Conservation (phyloP, 2,797 vertebrate species). For the Tokudaia muenninki region DNA sequence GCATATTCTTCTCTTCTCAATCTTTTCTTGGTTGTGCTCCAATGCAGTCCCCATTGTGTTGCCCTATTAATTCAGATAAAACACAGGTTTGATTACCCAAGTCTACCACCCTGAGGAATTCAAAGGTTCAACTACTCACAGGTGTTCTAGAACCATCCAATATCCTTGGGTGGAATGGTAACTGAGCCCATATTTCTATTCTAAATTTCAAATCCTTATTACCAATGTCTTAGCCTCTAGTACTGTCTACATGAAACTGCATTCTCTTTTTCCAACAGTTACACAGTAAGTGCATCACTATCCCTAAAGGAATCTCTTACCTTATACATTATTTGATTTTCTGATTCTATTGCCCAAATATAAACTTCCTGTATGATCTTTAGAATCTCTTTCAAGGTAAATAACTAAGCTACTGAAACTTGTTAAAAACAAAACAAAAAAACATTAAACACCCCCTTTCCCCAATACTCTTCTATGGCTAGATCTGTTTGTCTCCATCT, state of each 20-base stretch:
- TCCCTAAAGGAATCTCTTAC: background rate
- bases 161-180: background rate
- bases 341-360: background rate
- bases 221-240: background rate
- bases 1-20: background rate
- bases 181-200: background rate
- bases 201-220: background rate
- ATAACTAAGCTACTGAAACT: constrained; percentile 19
- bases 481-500: background rate
- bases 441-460: background rate
- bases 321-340: background rate
- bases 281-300: background rate
- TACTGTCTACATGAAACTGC: background rate
- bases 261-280: background rate
- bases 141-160: background rate
- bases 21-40: background rate
- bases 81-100: constrained; percentile 10
- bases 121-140: background rate
- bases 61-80: constrained; percentile 50
- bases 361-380: background rate
- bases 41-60: background rate
- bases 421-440: background rate
- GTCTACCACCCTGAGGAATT: background rate
- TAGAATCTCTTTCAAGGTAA: constrained; percentile 13
- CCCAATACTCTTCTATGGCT: background rate